Conservation (phyloP, 1,140 invertebrate species). For the Listronotus oregonensis region DNA sequence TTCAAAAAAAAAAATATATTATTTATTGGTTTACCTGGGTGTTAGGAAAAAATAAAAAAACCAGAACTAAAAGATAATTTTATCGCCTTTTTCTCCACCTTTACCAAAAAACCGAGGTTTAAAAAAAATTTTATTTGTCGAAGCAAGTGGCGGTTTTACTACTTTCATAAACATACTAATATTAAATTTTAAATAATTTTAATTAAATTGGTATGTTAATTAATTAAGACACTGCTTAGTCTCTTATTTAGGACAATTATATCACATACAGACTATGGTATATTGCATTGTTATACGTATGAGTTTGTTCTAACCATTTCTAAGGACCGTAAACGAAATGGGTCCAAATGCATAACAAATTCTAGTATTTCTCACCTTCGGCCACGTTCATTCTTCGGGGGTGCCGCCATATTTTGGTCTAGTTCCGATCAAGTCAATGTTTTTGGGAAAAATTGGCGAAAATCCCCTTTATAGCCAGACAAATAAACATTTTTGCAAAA, state of each 20-base stretch:
- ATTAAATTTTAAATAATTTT: no score
- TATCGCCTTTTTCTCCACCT: no score
- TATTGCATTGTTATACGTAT: slow-evolving; percentile 8
- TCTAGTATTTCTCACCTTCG: slow-evolving; percentile 83
- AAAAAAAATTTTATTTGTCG: no score
- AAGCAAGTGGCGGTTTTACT: no score
- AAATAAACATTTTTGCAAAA: slow-evolving; percentile 59
- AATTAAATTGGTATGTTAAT: no score
- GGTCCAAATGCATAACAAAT: slow-evolving; percentile 37
- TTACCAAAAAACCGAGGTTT: no score
- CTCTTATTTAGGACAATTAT: slow-evolving; percentile 1
- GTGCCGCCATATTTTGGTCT: slow-evolving; percentile 99
- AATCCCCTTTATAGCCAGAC: slow-evolving; percentile 83
- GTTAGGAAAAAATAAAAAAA: no score
- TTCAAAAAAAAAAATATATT: no score
- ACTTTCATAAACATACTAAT: no score
- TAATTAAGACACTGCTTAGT: slow-evolving; percentile 7
- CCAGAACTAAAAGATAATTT: no score
- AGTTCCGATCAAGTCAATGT: slow-evolving; percentile 99
- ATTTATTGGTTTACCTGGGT: no score
- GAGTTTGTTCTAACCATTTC: slow-evolving; percentile 13
- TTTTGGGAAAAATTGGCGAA: slow-evolving; percentile 99
- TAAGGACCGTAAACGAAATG: slow-evolving; percentile 24
- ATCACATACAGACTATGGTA: slow-evolving; percentile 7
- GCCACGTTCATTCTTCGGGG: slow-evolving; percentile 99